Conservation (phyloP, 2,888 invertebrate species). For the Branchellion lobata region DNA sequence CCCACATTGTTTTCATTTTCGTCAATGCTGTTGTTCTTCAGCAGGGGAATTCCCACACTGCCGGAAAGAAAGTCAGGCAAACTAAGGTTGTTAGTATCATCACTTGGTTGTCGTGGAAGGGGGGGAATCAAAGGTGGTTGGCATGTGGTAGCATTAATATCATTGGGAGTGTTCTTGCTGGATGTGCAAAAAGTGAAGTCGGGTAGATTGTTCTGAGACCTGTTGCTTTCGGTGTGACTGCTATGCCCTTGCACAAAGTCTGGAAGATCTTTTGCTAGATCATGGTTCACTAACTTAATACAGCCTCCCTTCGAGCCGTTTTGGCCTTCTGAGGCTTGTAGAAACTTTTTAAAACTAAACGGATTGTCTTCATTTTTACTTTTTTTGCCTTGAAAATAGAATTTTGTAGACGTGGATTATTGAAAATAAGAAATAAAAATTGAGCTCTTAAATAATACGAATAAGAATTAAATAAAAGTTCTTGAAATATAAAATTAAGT, state of each 20-base stretch:
- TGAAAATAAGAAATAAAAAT: background rate
- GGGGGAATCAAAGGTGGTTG: background rate
- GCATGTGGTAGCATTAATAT: background rate
- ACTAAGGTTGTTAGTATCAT: slow-evolving; percentile 41
- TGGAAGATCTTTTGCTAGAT: slow-evolving; percentile 58
- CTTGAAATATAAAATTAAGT: background rate
- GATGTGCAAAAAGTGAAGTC: slow-evolving; percentile 8
- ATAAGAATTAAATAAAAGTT: background rate
- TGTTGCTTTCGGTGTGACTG: slow-evolving; percentile 10
- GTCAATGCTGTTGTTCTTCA: background rate
- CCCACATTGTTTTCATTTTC: slow-evolving; percentile 2
- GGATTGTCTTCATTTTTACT: slow-evolving; percentile 54
- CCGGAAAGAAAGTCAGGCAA: slow-evolving; percentile 59
- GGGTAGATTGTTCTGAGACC: background rate
- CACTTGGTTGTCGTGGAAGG: background rate
- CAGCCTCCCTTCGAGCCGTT: background rate
- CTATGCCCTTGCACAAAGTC: slow-evolving; percentile 60
- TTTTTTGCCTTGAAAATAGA: background rate
- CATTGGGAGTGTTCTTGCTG: background rate
- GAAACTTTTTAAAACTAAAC: slow-evolving; percentile 61
- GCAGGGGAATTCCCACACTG: slow-evolving; percentile 49
- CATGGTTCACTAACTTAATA: slow-evolving; percentile 48
- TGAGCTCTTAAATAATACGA: background rate
- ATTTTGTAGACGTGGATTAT: too few relatives aligned
- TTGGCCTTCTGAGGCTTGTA: slow-evolving; percentile 51